These are phyloP conservation scores for Zosterops borbonicus DNA, from an alignment of 2,113 vertebrate genomes.

Conservation along the genomic window DNA sequence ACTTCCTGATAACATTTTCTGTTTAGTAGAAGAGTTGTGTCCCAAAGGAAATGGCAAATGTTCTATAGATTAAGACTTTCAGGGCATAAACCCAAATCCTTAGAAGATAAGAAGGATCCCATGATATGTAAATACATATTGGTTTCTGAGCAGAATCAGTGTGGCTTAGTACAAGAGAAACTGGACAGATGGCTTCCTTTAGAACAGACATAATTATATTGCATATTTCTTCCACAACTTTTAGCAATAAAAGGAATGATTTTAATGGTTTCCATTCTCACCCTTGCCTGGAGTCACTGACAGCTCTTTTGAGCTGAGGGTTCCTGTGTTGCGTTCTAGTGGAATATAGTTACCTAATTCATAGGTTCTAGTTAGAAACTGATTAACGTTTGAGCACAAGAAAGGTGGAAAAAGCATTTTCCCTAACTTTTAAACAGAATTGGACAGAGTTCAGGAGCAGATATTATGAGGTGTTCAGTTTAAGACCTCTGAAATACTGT, in stretches of 20 bases:
- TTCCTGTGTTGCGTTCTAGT: not conserved
- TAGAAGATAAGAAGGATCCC: constrained; percentile 17
- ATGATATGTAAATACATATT: not conserved
- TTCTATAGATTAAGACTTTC: not conserved
- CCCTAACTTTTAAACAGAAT: not conserved
- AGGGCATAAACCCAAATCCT: not conserved
- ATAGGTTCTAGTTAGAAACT: not conserved
- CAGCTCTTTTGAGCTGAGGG: not conserved
- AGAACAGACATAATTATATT: not conserved
- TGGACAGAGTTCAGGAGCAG: not conserved
- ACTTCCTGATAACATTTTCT: not conserved
- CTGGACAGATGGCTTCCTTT: constrained; percentile 20
- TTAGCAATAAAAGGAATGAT: not conserved
- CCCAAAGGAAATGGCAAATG: not conserved
- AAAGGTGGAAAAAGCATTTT: not conserved
- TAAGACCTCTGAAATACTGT: not conserved
- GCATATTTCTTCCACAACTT: not conserved
- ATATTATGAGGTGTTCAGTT: not conserved
- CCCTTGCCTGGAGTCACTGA: not conserved
- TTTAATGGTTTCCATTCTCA: constrained; percentile 7
- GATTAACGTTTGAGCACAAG: not conserved
- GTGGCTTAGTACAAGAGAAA: not conserved
- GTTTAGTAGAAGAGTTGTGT: not conserved
- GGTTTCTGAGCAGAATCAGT: not conserved
- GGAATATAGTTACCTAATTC: not conserved